phyloP scores from a whole-genome alignment of 1,140 invertebrate genomes.

The Pteromalus puparum region DNA sequence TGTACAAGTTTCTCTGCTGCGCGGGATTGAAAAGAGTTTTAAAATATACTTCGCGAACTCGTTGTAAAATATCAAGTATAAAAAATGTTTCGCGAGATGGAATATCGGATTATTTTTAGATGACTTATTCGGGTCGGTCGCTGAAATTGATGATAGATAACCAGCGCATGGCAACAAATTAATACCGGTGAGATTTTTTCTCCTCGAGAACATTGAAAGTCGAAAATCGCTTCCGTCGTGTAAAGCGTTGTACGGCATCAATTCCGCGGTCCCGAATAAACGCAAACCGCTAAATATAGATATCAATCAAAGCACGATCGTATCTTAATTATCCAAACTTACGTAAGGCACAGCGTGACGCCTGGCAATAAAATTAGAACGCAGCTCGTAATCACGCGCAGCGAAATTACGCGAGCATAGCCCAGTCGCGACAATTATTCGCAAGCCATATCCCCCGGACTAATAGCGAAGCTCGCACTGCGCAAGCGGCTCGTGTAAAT shows the following conservation, averaged over 20 bases:
- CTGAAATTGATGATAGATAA: not conserved
- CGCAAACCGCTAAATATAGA: not conserved
- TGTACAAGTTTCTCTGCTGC: not conserved
- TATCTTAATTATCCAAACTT: not conserved
- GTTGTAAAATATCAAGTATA: not conserved
- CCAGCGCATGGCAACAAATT: no score
- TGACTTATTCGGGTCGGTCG: not conserved
- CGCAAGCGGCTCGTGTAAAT: slow-evolving; percentile 8
- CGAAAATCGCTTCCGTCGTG: no score
- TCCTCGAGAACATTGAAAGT: no score
- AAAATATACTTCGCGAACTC: not conserved
- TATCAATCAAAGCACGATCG: not conserved
- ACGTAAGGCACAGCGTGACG: not conserved
- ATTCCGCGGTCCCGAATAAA: no score
- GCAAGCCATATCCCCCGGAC: not conserved
- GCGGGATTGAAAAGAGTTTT: not conserved
- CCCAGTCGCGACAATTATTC: not conserved
- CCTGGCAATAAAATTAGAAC: not conserved
- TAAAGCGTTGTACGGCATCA: no score
- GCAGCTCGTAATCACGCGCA: no score
- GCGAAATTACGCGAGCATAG: not conserved
- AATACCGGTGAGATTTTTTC: not conserved
- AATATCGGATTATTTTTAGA: not conserved
- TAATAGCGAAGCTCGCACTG: not conserved
- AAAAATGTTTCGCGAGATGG: not conserved